Evolutionary conservation across 2,888 invertebrate species (phyloP).

Genomic region (Crematogaster levior): DNA sequence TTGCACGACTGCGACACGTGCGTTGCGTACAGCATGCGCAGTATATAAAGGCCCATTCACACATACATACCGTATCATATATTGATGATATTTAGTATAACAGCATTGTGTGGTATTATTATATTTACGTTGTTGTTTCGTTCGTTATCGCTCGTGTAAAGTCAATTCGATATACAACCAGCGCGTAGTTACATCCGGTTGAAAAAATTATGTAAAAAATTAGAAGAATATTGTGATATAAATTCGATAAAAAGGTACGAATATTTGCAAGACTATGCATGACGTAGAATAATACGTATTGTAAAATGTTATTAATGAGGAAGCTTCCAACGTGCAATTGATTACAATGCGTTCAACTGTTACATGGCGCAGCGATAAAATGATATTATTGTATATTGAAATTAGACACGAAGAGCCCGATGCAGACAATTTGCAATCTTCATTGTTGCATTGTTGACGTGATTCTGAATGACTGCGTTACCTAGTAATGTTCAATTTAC

Average conservation of each 20-base stretch:
- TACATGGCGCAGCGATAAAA: not conserved
- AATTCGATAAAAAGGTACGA: not conserved
- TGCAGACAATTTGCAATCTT: conserved; percentile 9
- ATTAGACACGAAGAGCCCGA: not conserved
- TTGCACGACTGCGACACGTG: conserved; percentile 34
- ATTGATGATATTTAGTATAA: not conserved
- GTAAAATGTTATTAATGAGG: conserved; percentile 7
- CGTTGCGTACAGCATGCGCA: conserved; percentile 28
- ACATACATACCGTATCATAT: too few relatives aligned
- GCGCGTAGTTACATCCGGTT: not conserved
- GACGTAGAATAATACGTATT: not conserved
- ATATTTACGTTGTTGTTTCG: conserved; percentile 32
- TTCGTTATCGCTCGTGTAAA: not conserved
- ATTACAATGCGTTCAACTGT: conserved; percentile 2
- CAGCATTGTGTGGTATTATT: not conserved
- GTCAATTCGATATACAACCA: not conserved
- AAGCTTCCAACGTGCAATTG: not conserved
- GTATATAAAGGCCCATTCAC: conserved; percentile 33
- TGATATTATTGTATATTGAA: conserved; percentile 12
- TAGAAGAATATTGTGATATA: not conserved
- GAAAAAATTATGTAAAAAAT: not conserved
- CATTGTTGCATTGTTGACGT: not conserved
- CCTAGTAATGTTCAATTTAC: not conserved
- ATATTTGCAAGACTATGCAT: not conserved
- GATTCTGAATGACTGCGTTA: not conserved